Evolutionary conservation across 2,888 invertebrate species (phyloP).

Genomic region (Chrysolina oricalcia): DNA sequence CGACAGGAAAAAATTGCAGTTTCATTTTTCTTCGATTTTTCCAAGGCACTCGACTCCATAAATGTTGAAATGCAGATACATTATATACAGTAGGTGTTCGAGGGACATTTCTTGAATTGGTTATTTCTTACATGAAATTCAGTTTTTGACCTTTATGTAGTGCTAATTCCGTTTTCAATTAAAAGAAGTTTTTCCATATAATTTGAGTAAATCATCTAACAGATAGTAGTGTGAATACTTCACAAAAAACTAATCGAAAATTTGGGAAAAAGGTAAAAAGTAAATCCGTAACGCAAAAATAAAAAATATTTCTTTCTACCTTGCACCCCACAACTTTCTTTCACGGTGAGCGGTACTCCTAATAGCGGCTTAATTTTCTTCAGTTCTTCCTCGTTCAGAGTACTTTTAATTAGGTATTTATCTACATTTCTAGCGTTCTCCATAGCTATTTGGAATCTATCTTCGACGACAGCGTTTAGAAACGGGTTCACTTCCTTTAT

Average conservation of each 20-base stretch:
- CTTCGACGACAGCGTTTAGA: constrained; percentile 86
- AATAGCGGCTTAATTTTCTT: constrained; percentile 78
- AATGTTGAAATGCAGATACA: background rate
- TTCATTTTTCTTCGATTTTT: no score
- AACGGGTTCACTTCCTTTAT: constrained; percentile 85
- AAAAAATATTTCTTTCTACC: constrained; percentile 72
- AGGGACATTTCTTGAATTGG: background rate
- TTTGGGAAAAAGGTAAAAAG: background rate
- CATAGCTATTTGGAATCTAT: constrained; percentile 83
- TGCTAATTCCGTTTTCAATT: no score
- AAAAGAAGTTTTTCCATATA: no score
- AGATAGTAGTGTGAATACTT: no score
- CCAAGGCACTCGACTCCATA: background rate
- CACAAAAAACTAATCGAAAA: no score
- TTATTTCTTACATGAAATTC: background rate
- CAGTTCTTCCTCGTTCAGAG: constrained; percentile 56
- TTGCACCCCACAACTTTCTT: constrained; percentile 84
- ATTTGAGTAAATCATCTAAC: no score
- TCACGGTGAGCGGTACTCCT: constrained; percentile 88
- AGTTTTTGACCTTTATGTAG: no score
- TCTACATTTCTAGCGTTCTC: constrained; percentile 83
- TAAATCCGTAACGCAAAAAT: no score
- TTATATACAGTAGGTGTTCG: background rate
- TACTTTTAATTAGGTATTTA: constrained; percentile 62
- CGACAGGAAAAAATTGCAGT: background rate